A percentile compares a stretch with the other conserved stretches of the same genome.
Conservation (phyloP, 2,888 invertebrate species). For the Campoplex capitator region DNA sequence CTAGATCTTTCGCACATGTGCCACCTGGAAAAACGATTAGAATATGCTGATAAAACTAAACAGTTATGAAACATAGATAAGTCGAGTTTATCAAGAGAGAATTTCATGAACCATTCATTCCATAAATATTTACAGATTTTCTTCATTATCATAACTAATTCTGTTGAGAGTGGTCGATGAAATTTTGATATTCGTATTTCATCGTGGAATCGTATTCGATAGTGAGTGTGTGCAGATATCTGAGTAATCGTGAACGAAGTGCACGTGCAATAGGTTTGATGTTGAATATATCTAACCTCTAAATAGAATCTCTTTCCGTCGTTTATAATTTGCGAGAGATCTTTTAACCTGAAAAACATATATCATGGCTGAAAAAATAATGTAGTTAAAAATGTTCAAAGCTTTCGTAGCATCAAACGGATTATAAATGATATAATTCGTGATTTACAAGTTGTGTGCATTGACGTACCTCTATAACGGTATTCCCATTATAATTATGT, state of each 20-base stretch:
- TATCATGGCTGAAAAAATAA: not conserved
- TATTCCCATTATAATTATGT: not conserved
- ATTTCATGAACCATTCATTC: conserved; percentile 9
- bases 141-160: not conserved
- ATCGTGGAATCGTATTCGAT: conserved; percentile 12
- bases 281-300: conserved; percentile 26
- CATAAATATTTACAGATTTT: not conserved
- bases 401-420: not conserved
- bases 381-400: conserved; percentile 17
- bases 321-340: conserved; percentile 5
- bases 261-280: conserved; percentile 32
- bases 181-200: conserved; percentile 31
- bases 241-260: conserved; percentile 28
- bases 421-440: conserved; percentile 33
- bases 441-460: conserved; percentile 39
- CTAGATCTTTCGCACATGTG: conserved; percentile 24
- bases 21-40: conserved; percentile 6
- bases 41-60: conserved; percentile 5
- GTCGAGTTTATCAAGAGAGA: not conserved
- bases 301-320: conserved; percentile 10
- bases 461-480: conserved; percentile 39
- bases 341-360: not conserved
- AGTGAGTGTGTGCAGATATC: not conserved
- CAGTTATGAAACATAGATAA: conserved; percentile 3
- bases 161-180: not conserved